Evolutionary conservation across 1,140 invertebrate genomes (phyloP), one percentile per base, ranked within the genome.

Genomic region (Cylas formicarius): DNA sequence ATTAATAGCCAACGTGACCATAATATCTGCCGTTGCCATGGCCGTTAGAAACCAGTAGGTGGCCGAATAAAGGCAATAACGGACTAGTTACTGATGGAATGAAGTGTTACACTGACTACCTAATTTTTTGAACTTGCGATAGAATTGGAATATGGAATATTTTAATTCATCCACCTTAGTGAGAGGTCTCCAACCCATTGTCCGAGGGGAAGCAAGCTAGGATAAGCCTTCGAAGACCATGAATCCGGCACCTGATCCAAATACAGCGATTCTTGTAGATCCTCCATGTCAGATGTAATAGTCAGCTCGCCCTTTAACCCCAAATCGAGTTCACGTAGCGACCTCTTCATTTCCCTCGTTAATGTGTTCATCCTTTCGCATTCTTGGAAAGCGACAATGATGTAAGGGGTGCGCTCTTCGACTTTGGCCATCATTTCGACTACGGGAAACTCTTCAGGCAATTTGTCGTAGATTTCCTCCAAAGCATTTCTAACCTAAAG

Each of bases 301-400:
- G 91, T 95, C 19, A 96, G 63, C 66, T 96, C 90, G 31, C 92
- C 92, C 80, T 61, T 61, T 18, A 66, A 29, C 5, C 61, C 91
- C 3, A 92, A 72, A 50, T 91, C 83, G 0, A 94, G 68, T 69
- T 96, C 91, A 50, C 78, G 79, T 0, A 97, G 69, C 0, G 90
- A 89, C 13, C 84, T 68, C 42, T 76, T 74, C 18, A 97, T 81
- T 66, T 92, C 87, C 4, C 69, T 68, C 44, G 84, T 88, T 1
- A 97, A 69, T 7, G 75, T 72, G 62, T 96, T 97, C 90, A 97
- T 95, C 32, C 90, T 72, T 66, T 96, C 92, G 63, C 90, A 94
- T 70, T 97, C 93, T 71, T 97, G 92, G 51, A 96, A 82, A 3
- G 88, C 88, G 0, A 96, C 92, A 11, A 94, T 90, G 0, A 90